Conservation (phyloP, 1,140 invertebrate species). For the Heliothis virescens region DNA sequence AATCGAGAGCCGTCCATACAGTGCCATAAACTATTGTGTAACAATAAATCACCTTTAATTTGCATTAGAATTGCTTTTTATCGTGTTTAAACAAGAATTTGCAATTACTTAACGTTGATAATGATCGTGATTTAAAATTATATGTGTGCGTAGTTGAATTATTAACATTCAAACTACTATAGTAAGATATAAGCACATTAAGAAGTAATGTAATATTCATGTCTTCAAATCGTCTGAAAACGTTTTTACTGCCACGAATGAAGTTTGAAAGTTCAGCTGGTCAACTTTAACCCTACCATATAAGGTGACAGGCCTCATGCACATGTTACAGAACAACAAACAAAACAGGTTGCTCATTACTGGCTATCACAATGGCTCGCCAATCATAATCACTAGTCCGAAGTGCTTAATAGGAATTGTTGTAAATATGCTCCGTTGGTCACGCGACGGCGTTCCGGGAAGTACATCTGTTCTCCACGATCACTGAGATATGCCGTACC, state of each 20-base stretch:
- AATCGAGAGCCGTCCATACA: constrained; percentile 20
- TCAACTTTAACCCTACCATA: constrained; percentile 6
- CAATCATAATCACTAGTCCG: constrained; percentile 33
- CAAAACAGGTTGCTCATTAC: constrained; percentile 32
- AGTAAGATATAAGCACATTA: no score
- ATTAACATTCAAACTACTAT: no score
- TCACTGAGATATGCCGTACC: constrained; percentile 60
- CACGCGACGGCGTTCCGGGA: constrained; percentile 64
- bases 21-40: constrained; percentile 5
- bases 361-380: constrained; percentile 32
- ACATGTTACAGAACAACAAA: neutral
- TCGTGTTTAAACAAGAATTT: neutral
- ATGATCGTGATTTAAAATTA: neutral
- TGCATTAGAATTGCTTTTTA: constrained; percentile 4
- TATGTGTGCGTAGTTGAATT: neutral
- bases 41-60: constrained; percentile 17
- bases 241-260: neutral
- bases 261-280: neutral
- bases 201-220: no score
- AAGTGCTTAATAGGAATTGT: constrained; percentile 59
- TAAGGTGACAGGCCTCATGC: neutral
- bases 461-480: constrained; percentile 57
- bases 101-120: constrained; percentile 5
- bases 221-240: no score
- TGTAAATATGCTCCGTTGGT: constrained; percentile 53